Evolutionary conservation across 2,888 invertebrate species (phyloP).

Genomic region (Ellobium chinense): DNA sequence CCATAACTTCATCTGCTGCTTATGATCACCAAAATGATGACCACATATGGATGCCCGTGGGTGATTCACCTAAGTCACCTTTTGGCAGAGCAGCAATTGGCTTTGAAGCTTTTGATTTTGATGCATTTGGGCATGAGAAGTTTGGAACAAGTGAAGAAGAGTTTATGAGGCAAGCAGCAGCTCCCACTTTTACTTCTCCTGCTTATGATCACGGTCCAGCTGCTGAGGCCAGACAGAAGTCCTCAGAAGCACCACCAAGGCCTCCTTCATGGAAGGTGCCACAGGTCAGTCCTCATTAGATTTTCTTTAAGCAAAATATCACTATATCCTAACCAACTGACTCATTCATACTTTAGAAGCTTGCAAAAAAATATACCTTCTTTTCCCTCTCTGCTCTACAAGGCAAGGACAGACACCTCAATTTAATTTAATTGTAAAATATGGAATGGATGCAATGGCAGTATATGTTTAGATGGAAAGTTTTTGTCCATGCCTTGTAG

Average conservation of each 20-base stretch:
- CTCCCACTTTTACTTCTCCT: background rate
- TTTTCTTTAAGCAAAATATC: background rate
- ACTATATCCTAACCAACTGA: too few species aligned
- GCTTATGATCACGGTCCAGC: conserved; percentile 25
- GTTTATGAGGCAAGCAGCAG: conserved; percentile 10
- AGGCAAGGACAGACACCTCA: too few species aligned
- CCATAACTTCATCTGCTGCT: background rate
- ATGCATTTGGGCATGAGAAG: conserved; percentile 21
- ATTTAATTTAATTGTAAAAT: too few species aligned
- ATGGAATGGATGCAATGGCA: too few species aligned
- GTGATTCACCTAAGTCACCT: background rate
- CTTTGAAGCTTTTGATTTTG: conserved; percentile 48
- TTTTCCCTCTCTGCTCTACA: too few species aligned
- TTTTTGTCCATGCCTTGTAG: too few species aligned
- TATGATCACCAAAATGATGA: conserved; percentile 17
- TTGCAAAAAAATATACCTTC: too few species aligned
- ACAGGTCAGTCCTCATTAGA: conserved; percentile 25
- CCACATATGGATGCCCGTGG: conserved; percentile 16
- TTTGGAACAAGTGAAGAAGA: conserved; percentile 42
- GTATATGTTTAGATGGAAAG: too few species aligned
- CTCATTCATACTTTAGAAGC: too few species aligned
- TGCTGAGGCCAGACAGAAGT: background rate
- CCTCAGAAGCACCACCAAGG: conserved; percentile 5
- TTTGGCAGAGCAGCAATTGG: conserved; percentile 10
- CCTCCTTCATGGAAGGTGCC: conserved; percentile 33